Conservation (phyloP, 2,797 vertebrate genomes). For the Menidia menidia region DNA sequence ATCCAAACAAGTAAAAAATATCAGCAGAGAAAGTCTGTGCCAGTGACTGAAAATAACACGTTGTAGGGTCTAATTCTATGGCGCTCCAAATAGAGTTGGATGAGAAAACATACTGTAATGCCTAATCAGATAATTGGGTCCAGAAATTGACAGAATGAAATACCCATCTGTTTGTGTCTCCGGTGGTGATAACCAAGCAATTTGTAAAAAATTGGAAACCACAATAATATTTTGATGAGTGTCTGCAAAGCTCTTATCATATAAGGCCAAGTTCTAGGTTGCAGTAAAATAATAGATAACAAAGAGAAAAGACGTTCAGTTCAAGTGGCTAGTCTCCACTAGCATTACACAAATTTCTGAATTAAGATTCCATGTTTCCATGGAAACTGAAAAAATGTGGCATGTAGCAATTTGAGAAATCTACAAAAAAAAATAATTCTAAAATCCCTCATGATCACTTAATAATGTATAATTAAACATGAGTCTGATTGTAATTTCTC, state of each 20-base stretch:
- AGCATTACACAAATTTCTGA: background rate
- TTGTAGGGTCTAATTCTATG: slow-evolving; percentile 36
- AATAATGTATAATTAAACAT: background rate
- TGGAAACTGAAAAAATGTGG: background rate
- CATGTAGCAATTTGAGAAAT: background rate
- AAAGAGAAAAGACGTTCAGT: slow-evolving; percentile 12
- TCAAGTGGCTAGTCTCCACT: background rate
- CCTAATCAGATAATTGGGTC: slow-evolving; percentile 65
- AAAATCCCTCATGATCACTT: background rate
- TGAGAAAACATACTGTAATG: slow-evolving; percentile 45
- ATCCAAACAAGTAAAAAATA: slow-evolving; percentile 65
- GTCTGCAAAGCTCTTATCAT: slow-evolving; percentile 43
- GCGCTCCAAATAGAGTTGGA: slow-evolving; percentile 15
- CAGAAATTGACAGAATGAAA: slow-evolving; percentile 56
- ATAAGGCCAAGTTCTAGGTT: slow-evolving; percentile 34
- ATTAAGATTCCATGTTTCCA: background rate
- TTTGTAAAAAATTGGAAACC: slow-evolving; percentile 53
- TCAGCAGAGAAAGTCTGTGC: slow-evolving; percentile 33
- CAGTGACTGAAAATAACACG: slow-evolving; percentile 57
- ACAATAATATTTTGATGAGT: slow-evolving; percentile 57
- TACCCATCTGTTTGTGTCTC: slow-evolving; percentile 53
- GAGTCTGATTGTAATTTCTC: background rate
- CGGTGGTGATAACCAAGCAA: slow-evolving; percentile 56
- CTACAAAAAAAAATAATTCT: background rate
- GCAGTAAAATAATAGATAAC: slow-evolving; percentile 31